phyloP scores from a whole-genome alignment of 2,888 invertebrate genomes.

The Mayetiola destructor region DNA sequence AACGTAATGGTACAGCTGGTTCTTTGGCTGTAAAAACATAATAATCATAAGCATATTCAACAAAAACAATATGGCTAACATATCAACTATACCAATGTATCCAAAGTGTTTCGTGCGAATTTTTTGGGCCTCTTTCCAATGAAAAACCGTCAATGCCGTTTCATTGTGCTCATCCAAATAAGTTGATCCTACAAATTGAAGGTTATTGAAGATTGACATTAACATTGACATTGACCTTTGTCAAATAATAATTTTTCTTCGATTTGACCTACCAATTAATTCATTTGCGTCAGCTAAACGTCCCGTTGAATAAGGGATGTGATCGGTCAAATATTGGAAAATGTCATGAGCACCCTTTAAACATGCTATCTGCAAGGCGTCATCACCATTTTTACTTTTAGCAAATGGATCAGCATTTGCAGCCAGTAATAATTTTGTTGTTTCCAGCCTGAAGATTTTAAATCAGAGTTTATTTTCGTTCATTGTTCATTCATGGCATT shows the following conservation, averaged over 20 bases:
- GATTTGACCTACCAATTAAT: conserved; percentile 45
- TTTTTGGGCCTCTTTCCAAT: conserved; percentile 69
- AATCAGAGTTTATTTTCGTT: background rate
- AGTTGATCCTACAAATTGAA: conserved; percentile 43
- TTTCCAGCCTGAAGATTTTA: conserved; percentile 46
- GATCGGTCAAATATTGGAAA: conserved; percentile 52
- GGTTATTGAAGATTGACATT: background rate
- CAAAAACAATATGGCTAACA: background rate
- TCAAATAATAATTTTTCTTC: background rate
- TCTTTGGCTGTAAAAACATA: conserved; percentile 38
- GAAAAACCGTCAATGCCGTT: conserved; percentile 49
- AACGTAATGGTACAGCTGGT: conserved; percentile 40
- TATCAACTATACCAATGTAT: conserved; percentile 26
- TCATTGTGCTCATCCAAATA: conserved; percentile 79
- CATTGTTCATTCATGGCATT: background rate
- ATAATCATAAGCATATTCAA: conserved; percentile 16
- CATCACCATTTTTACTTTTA: conserved; percentile 68
- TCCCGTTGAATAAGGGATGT: conserved; percentile 46
- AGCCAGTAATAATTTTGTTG: conserved; percentile 63
- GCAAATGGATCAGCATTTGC: conserved; percentile 66
- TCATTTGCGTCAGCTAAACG: conserved; percentile 75
- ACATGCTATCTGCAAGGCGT: conserved; percentile 76
- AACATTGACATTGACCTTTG: background rate
- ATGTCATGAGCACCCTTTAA: conserved; percentile 61
- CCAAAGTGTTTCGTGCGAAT: conserved; percentile 38